Evolutionary conservation across 2,888 invertebrate genomes (phyloP).

Genomic region (Microctonus brassicae): DNA sequence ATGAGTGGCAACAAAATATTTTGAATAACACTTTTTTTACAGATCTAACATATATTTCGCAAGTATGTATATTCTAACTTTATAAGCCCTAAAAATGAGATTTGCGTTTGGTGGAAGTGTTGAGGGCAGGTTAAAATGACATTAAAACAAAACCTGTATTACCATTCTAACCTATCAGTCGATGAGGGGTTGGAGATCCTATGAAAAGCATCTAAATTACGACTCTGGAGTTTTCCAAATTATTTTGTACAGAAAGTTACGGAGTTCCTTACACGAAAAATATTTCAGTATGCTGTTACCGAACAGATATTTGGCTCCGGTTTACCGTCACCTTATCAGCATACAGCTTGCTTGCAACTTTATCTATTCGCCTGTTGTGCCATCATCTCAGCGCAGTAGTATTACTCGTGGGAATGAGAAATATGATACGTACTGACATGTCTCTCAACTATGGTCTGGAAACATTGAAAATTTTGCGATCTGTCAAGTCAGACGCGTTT

Average conservation of each 20-base stretch:
- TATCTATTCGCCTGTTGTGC: constrained; percentile 31
- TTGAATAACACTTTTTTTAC: too few species aligned
- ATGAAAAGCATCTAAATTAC: too few species aligned
- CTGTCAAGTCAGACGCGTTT: constrained; percentile 22
- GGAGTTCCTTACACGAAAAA: neutral
- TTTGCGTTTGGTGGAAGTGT: too few species aligned
- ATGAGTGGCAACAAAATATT: too few species aligned
- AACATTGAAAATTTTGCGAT: constrained; percentile 59
- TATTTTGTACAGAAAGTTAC: constrained; percentile 26
- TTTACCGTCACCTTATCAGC: constrained; percentile 30
- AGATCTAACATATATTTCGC: too few species aligned
- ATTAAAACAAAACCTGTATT: too few species aligned
- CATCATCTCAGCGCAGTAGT: constrained; percentile 41
- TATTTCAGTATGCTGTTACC: constrained; percentile 15
- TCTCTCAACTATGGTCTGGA: constrained; percentile 50
- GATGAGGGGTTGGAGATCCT: too few species aligned
- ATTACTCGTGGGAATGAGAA: constrained; percentile 56
- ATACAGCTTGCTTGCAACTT: constrained; percentile 27
- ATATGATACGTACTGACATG: constrained; percentile 53
- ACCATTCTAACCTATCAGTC: constrained; percentile 4
- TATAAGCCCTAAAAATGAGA: too few species aligned
- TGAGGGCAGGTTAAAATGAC: too few species aligned
- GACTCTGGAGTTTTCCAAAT: constrained; percentile 10
- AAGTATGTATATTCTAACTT: too few species aligned
- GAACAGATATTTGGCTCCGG: constrained; percentile 20